These are phyloP conservation scores for Aegotheles bennettii DNA, from an alignment of 2,113 vertebrate genomes.

Conservation along the genomic window DNA sequence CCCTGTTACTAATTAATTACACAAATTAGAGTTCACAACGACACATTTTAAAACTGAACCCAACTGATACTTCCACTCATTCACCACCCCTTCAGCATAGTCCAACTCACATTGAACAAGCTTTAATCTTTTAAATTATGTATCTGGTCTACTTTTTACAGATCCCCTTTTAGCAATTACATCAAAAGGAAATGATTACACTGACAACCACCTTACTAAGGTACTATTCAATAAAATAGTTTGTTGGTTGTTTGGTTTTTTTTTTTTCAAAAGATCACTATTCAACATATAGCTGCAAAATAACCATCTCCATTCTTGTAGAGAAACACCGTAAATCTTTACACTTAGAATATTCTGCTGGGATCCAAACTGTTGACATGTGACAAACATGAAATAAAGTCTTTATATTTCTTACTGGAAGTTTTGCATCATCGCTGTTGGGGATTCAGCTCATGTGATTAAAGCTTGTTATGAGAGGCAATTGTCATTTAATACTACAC, in stretches of 20 bases:
- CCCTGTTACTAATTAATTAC: background rate
- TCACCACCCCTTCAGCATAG: background rate
- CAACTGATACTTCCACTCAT: background rate
- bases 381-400: background rate
- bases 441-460: background rate
- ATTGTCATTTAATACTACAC: background rate
- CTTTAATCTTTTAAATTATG: background rate
- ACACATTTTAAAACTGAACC: constrained; percentile 1
- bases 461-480: background rate
- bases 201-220: constrained; percentile 10
- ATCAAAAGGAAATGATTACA: constrained; percentile 27
- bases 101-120: background rate
- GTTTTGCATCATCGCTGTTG: background rate
- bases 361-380: background rate
- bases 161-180: constrained; percentile 1
- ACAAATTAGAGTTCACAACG: background rate
- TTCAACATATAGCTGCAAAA: constrained; percentile 11
- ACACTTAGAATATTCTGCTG: background rate
- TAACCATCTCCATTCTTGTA: background rate
- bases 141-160: background rate
- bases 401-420: background rate
- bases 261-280: background rate
- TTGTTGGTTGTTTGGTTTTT: too few species aligned
- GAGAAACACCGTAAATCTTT: constrained; percentile 29
- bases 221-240: background rate